Conservation (phyloP, 2,797 vertebrate genomes). For the Rhinatrema bivittatum region DNA sequence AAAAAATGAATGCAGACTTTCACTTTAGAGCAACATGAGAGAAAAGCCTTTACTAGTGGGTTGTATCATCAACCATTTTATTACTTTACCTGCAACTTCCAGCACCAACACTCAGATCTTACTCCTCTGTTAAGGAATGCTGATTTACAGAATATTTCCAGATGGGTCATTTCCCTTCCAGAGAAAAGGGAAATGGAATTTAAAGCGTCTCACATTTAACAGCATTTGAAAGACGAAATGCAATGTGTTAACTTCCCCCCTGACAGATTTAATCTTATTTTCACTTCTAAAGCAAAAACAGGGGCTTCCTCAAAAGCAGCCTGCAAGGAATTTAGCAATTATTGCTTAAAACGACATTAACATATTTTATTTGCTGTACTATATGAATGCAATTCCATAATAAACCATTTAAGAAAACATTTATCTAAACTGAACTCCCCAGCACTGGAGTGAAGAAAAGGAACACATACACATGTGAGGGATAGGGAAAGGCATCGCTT, state of each 20-base stretch:
- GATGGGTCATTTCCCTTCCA: slow-evolving; percentile 35
- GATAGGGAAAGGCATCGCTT: too few species aligned
- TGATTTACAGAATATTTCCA: slow-evolving; percentile 45
- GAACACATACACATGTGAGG: too few species aligned
- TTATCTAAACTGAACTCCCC: too few species aligned
- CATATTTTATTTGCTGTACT: too few species aligned
- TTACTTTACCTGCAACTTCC: slow-evolving; percentile 30
- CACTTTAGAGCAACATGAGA: slow-evolving; percentile 20
- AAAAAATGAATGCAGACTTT: too few species aligned
- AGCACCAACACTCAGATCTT: slow-evolving; percentile 44
- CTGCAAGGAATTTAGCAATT: slow-evolving; percentile 37
- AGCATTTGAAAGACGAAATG: slow-evolving; percentile 42
- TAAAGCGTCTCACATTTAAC: slow-evolving; percentile 37
- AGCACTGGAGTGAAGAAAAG: too few species aligned
- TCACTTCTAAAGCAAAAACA: slow-evolving; percentile 48
- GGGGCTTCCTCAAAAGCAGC: slow-evolving; percentile 36
- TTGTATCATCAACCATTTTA: slow-evolving; percentile 24
- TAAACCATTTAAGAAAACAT: too few species aligned
- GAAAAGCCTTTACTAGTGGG: slow-evolving; percentile 14
- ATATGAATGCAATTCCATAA: too few species aligned
- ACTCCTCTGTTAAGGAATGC: slow-evolving; percentile 35
- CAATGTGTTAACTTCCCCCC: slow-evolving; percentile 38
- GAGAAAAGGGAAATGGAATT: slow-evolving; percentile 46
- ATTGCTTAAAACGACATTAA: too few species aligned
- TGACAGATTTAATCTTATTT: slow-evolving; percentile 42